Conservation (phyloP, 2,113 vertebrate species). For the Macquaria ambigua region DNA sequence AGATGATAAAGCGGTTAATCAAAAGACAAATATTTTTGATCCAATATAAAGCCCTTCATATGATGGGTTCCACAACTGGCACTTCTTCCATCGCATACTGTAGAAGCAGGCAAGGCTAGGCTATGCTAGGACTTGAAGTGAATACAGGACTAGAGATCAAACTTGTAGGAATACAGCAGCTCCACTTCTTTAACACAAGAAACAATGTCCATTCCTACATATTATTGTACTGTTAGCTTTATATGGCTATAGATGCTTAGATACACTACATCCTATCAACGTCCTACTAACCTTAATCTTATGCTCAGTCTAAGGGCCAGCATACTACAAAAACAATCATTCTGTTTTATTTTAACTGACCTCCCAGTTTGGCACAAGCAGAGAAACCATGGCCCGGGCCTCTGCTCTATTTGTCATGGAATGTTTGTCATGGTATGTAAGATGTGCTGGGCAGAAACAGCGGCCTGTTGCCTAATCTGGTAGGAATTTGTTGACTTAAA, state of each 20-base stretch:
- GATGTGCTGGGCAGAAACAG: slow-evolving; percentile 75
- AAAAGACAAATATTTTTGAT: slow-evolving; percentile 30
- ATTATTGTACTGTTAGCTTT: neutral
- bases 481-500: slow-evolving; percentile 82
- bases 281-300: slow-evolving; percentile 14
- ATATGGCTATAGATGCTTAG: neutral
- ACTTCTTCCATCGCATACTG: neutral
- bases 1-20: slow-evolving; percentile 34
- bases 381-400: slow-evolving; percentile 47
- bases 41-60: slow-evolving; percentile 2
- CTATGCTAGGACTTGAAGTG: neutral
- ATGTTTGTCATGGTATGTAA: slow-evolving; percentile 78
- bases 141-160: neutral
- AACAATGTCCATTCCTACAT: neutral
- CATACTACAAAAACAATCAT: slow-evolving; percentile 28
- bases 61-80: neutral
- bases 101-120: neutral
- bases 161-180: neutral
- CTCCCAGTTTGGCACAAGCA: slow-evolving; percentile 45
- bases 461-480: slow-evolving; percentile 80
- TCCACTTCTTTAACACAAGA: slow-evolving; percentile 15
- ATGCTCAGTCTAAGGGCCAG: slow-evolving; percentile 20
- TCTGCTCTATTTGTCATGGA: slow-evolving; percentile 75
- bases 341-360: slow-evolving; percentile 57
- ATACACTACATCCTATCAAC: slow-evolving; percentile 5